Percentiles rank a stretch among this genome's conserved stretches.
These are phyloP conservation scores for Choloepus didactylus DNA, from an alignment of 2,797 vertebrate species.

Conservation along the genomic window DNA sequence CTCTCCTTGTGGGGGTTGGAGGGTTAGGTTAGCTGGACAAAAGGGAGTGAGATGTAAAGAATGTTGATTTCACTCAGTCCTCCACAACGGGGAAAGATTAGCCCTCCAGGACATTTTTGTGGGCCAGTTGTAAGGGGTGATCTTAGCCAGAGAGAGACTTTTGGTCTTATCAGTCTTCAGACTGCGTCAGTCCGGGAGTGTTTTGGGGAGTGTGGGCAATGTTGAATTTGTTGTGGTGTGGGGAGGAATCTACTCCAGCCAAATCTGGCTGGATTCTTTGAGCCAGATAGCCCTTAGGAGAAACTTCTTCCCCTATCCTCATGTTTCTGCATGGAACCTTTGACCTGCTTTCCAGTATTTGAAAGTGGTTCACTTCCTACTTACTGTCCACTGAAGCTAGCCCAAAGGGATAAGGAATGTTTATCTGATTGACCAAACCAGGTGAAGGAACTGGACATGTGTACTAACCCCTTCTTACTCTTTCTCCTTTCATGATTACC, in stretches of 20 bases:
- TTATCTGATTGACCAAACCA: background rate
- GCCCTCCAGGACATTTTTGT: slow-evolving; percentile 62
- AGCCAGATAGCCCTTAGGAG: background rate
- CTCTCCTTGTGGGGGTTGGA: background rate
- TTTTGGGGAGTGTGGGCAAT: background rate
- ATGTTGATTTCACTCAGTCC: background rate
- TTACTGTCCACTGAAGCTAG: background rate
- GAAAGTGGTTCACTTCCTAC: background rate
- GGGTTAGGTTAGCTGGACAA: background rate
- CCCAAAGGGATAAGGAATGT: background rate
- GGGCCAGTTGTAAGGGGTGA: background rate
- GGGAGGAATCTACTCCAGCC: background rate
- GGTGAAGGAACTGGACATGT: background rate
- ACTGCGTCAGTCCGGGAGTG: background rate
- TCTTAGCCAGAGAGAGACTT: background rate
- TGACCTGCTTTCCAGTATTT: background rate
- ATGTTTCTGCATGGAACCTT: background rate
- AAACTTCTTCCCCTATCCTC: background rate
- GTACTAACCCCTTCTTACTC: background rate
- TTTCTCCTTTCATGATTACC: background rate
- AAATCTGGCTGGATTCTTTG: background rate
- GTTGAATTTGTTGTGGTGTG: background rate
- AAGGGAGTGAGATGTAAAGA: background rate
- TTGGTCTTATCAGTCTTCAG: slow-evolving; percentile 4
- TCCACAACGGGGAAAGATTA: background rate